Evolutionary conservation across 2,888 invertebrate genomes (phyloP), one percentile per base, ranked within the genome.

Genomic region (Melinaea marsaeus): DNA sequence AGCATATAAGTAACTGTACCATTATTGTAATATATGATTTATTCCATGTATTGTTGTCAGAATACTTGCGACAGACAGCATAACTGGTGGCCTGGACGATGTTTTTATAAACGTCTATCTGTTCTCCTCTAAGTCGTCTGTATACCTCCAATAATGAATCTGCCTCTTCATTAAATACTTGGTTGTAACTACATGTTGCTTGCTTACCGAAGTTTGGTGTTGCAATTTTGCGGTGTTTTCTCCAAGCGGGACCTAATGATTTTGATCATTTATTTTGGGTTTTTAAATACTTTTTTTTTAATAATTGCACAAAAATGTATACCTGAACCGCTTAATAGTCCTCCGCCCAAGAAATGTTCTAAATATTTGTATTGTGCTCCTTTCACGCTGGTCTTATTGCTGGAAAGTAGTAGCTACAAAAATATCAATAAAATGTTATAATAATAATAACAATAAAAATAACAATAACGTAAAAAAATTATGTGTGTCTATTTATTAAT

Each of bases 321-420:
- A 87, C 88, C 88, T 72, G 88, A 88, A 56, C 88, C 88, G 67
- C 84, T 87, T 0, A 89, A 67, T 55, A 89, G 83, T 5, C 89
- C 89, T 0, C 74, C 79, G 2, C 89, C 88, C 0, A 85, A 61
- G 0, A 83, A 55, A 35, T 83, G 76, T 2, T 77, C 74, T 84
- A 89, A 88, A 66, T 83, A 89, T 65, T 86, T 85, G 65, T 88
- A 89, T 57, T 81, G 82, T 2, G 86, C 86, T 5, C 89, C 88
- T 71, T 88, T 89, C 2, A 70, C 59, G 55, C 75, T 84, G 0
- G 79, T 81, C 64, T 85, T 87, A 2, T 75, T 61, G 58, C 71
- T 86, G 0, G 84, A 70, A 0, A 89, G 77, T 4, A 88, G 73
- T 42, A 74, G 47, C 88, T 88, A 76, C 45, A 77, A 80, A 58